phyloP scores from a whole-genome alignment of 2,113 vertebrate genomes.

The Blennius ocellaris region DNA sequence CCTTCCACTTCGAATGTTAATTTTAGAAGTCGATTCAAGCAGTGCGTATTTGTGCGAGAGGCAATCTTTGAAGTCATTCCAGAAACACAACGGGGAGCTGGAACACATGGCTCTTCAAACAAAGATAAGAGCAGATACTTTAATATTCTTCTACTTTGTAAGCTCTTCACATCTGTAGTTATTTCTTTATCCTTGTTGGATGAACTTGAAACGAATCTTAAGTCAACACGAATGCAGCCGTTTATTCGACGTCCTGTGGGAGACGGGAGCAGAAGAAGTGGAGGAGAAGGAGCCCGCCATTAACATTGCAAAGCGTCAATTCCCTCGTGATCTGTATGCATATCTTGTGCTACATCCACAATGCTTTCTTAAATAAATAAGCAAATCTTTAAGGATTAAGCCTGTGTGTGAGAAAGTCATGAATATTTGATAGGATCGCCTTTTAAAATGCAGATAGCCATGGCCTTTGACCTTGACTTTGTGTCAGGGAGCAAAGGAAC shows the following conservation, averaged over 20 bases:
- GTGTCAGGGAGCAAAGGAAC: constrained; percentile 25
- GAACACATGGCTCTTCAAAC: constrained; percentile 60
- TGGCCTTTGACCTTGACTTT: constrained; percentile 65
- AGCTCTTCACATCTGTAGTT: constrained; percentile 49
- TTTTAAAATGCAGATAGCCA: constrained; percentile 61
- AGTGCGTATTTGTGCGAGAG: constrained; percentile 53
- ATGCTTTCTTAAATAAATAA: constrained; percentile 67
- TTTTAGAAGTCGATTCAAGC: constrained; percentile 48
- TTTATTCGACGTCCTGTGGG: constrained; percentile 52
- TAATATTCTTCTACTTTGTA: constrained; percentile 54
- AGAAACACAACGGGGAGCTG: constrained; percentile 63
- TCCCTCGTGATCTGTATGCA: constrained; percentile 56
- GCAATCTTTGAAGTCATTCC: constrained; percentile 74
- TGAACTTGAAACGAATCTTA: constrained; percentile 64
- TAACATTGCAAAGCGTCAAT: constrained; percentile 69
- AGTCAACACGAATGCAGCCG: constrained; percentile 59
- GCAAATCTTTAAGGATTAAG: constrained; percentile 50
- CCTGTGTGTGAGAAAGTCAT: constrained; percentile 56
- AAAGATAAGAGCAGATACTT: constrained; percentile 46
- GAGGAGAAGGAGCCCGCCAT: constrained; percentile 47
- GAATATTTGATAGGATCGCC: constrained; percentile 72
- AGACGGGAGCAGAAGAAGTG: constrained; percentile 28
- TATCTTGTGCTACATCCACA: constrained; percentile 20
- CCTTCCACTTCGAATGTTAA: constrained; percentile 55
- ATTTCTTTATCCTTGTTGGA: constrained; percentile 66